Percentiles rank a stretch among this genome's conserved stretches.
Conservation (phyloP, 1,140 invertebrate species). For the Pygmarrhopalites habei region DNA sequence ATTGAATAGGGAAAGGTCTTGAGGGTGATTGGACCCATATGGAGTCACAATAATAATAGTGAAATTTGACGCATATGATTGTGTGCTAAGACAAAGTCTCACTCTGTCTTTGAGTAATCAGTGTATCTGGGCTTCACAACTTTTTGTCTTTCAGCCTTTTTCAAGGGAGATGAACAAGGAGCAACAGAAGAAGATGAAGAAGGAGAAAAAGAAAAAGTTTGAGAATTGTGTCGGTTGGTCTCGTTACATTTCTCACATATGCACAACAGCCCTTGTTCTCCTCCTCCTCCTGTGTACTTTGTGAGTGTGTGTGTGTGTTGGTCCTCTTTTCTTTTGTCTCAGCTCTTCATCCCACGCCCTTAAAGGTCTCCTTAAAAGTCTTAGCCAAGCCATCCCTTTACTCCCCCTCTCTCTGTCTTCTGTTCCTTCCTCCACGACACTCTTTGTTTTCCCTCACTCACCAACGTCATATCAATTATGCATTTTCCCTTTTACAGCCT, state of each 20-base stretch:
- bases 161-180: background rate
- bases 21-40: conserved; percentile 18
- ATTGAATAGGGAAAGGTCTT: conserved; percentile 9
- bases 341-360: conserved; percentile 24
- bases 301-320: too few relatives aligned
- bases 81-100: too few relatives aligned
- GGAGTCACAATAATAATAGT: conserved; percentile 5
- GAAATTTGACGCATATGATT: too few relatives aligned
- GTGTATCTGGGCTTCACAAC: too few relatives aligned
- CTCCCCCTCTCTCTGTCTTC: background rate
- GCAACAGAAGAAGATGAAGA: background rate
- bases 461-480: conserved; percentile 20
- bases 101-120: too few relatives aligned
- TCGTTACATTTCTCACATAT: too few relatives aligned
- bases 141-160: too few relatives aligned
- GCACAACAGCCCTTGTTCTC: background rate
- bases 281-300: too few relatives aligned
- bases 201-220: background rate
- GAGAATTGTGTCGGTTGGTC: too few relatives aligned
- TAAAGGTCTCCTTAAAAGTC: conserved; percentile 7
- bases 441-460: conserved; percentile 23
- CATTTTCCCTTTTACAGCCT: conserved; percentile 1
- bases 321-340: background rate
- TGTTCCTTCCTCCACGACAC: background rate
- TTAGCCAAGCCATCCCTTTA: background rate